A percentile compares a stretch with the other conserved stretches of the same genome.
phyloP scores from a whole-genome alignment of 2,113 vertebrate genomes.

The Bos indicus region DNA sequence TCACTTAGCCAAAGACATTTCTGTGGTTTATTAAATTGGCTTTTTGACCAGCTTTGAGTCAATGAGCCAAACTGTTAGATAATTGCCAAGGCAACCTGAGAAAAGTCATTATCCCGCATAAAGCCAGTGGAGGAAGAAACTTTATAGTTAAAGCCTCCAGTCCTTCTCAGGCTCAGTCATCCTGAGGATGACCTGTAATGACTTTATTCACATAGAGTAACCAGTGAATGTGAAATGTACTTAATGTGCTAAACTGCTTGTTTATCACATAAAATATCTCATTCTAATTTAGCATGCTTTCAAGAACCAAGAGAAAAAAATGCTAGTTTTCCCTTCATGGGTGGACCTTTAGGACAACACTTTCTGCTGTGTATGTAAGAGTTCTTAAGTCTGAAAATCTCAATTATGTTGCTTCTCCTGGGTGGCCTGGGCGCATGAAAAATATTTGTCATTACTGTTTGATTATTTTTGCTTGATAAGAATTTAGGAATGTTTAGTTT shows the following conservation, averaged over 20 bases:
- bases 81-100: slow-evolving; percentile 44
- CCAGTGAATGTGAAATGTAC: not conserved
- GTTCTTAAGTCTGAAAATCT: not conserved
- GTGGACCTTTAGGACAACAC: not conserved
- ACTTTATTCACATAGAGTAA: not conserved
- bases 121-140: not conserved
- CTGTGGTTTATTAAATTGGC: slow-evolving; percentile 61
- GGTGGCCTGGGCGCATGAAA: not conserved
- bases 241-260: not conserved
- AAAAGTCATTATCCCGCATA: not conserved
- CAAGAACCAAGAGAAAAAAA: not conserved
- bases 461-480: not conserved
- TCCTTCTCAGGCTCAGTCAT: not conserved
- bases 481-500: not conserved
- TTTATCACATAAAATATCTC: not conserved
- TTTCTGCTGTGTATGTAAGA: not conserved
- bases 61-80: slow-evolving; percentile 49
- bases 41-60: slow-evolving; percentile 49
- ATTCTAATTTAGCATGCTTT: not conserved
- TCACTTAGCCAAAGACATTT: slow-evolving; percentile 47
- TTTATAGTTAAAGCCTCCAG: not conserved
- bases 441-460: not conserved
- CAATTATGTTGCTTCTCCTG: not conserved
- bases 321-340: not conserved
- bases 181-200: not conserved